Base-by-base conservation (phyloP, 1,140 invertebrate species). In the Drosophila virilis region DNA sequence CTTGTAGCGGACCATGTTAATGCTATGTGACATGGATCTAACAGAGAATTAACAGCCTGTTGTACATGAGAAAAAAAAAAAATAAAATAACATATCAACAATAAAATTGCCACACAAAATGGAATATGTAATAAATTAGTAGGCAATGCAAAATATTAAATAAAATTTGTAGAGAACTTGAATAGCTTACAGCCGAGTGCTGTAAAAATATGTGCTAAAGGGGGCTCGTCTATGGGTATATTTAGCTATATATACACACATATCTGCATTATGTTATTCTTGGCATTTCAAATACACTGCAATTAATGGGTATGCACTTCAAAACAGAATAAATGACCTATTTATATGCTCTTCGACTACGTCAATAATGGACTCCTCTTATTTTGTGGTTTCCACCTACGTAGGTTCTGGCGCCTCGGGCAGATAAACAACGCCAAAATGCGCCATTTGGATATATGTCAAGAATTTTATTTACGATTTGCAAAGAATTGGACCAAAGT, bases 401-500 rank as follows among this genome's bases (percentile, higher is more conserved):
- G 70, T 62, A 17, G 37, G 5, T 51, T 38, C 22, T 40, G 35
- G 22, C 60, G 22, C 22, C 9, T n/a, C 48, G 35, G 2, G 28
- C 32, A 38, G 17, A 48, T 32, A 52, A 58, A 60, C 22, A 50
- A 59, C 48, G 59, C 12, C 17, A 10, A 84, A 74, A 71, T 73
- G 68, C 80, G 80, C 59, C 67, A 72, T 66, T 59, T 75, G 76
- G 73, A 59, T 67, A 70, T 64, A 48, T 74, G 72, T 78, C 78
- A 85, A 74, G 78, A 82, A 82, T 88, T 72, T 82, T 72, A 65
- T 77, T 73, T 77, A 65, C 74, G 66, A 62, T 8, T 17, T 59
- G 40, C 43, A 33, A 51, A 48, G 9, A 46, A 32, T 28, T 81
- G 8, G 71, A 42, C 1, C 67, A 86, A 83, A 88, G 83, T 88